Evolutionary conservation across 2,888 invertebrate genomes (phyloP).

Genomic region (Megaustenia siamemsis): DNA sequence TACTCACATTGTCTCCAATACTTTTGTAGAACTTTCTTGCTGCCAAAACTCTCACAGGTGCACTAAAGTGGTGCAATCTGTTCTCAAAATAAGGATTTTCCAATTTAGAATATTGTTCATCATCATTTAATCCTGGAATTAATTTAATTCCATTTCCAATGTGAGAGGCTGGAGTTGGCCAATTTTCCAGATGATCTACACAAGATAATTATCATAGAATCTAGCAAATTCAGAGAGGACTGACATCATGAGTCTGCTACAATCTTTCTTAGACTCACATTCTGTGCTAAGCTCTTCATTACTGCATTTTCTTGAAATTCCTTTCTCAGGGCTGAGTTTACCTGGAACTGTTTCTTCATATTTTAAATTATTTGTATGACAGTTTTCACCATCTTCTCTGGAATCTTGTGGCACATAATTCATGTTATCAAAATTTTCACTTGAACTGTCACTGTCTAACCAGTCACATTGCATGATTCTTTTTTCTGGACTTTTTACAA

Average conservation of each 20-base stretch:
- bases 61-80: neutral
- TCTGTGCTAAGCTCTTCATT: neutral
- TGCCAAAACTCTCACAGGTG: conserved; percentile 7
- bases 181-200: conserved; percentile 27
- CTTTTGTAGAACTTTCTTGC: conserved; percentile 15
- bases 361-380: neutral
- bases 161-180: neutral
- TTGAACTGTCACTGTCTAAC: conserved; percentile 72
- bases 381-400: neutral
- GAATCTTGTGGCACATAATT: neutral
- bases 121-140: conserved; percentile 41
- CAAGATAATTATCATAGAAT: conserved; percentile 41
- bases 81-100: neutral
- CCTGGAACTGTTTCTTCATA: neutral
- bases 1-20: conserved; percentile 5
- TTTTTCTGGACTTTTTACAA: conserved; percentile 58
- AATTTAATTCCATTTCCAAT: neutral
- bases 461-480: conserved; percentile 60
- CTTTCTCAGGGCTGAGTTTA: neutral
- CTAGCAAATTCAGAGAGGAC: conserved; percentile 23
- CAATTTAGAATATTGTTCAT: neutral
- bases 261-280: neutral
- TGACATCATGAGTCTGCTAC: neutral
- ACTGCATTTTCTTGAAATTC: neutral
- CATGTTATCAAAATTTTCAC: conserved; percentile 51